Percentiles rank a stretch among this genome's conserved stretches.
Evolutionary conservation across 2,113 vertebrate genomes (phyloP).

Genomic region (Progne subis): DNA sequence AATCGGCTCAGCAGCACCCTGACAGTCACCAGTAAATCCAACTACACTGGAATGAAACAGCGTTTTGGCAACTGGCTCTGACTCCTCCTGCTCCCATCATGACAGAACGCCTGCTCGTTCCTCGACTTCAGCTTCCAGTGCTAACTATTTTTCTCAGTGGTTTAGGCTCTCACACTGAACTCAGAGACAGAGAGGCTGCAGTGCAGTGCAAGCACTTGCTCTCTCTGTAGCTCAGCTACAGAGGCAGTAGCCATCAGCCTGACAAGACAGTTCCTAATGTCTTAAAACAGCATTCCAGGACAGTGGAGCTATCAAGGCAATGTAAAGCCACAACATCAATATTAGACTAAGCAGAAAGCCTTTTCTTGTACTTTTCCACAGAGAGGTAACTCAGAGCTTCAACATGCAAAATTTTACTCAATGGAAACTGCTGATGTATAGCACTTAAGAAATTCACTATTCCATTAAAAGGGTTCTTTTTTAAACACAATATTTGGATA

Average conservation of each 20-base stretch:
- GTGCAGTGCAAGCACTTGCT: background rate
- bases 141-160: background rate
- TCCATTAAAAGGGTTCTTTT: background rate
- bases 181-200: background rate
- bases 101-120: fast-evolving
- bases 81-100: background rate
- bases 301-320: background rate
- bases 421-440: background rate
- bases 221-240: background rate
- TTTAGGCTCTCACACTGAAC: background rate
- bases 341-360: background rate
- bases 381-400: background rate
- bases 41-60: background rate
- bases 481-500: background rate
- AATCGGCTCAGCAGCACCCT: background rate
- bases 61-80: background rate
- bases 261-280: background rate
- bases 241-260: background rate
- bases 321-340: background rate
- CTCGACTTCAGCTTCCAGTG: background rate
- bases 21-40: background rate
- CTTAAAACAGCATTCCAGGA: background rate
- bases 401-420: background rate
- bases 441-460: background rate
- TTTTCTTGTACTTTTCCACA: background rate